Evolutionary conservation across 2,888 invertebrate species (phyloP).

Genomic region (Dolichomitus sp.): DNA sequence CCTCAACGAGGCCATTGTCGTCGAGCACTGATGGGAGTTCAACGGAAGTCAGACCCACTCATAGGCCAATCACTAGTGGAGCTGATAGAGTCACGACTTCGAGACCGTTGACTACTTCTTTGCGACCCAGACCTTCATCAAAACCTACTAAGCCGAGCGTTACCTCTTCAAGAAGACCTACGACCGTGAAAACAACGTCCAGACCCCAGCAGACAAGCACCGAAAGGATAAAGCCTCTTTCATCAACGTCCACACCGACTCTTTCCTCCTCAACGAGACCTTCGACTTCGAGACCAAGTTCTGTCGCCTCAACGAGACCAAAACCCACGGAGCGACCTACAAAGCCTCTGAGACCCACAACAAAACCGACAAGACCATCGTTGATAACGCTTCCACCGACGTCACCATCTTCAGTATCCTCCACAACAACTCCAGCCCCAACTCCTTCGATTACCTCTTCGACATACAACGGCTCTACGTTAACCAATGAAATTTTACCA

Average conservation of each 20-base stretch:
- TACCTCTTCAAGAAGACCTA: conserved; percentile 67
- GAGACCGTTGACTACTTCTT: conserved; percentile 63
- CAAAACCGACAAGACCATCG: conserved; percentile 53
- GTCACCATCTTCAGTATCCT: conserved; percentile 53
- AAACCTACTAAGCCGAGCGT: conserved; percentile 50
- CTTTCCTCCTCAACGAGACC: conserved; percentile 33
- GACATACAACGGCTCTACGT: conserved; percentile 67
- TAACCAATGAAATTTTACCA: conserved; percentile 69
- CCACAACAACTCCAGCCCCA: conserved; percentile 67
- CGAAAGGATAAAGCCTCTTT: conserved; percentile 54
- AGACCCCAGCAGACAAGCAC: conserved; percentile 48
- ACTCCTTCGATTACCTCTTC: conserved; percentile 61
- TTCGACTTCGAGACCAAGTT: conserved; percentile 72
- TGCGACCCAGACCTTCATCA: conserved; percentile 68
- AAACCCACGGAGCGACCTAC: conserved; percentile 63
- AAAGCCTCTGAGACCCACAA: conserved; percentile 57
- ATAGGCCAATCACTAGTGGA: conserved; percentile 42
- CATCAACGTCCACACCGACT: conserved; percentile 25
- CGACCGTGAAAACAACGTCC: conserved; percentile 50
- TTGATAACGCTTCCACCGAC: conserved; percentile 28
- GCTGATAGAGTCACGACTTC: conserved; percentile 50
- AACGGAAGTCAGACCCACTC: conserved; percentile 30
- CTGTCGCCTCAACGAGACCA: conserved; percentile 56
- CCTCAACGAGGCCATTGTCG: conserved; percentile 65
- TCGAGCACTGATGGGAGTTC: conserved; percentile 21